A percentile compares a stretch with the other conserved stretches of the same genome.
Conservation (phyloP, 2,113 vertebrate species). For the Ciconia maguari region DNA sequence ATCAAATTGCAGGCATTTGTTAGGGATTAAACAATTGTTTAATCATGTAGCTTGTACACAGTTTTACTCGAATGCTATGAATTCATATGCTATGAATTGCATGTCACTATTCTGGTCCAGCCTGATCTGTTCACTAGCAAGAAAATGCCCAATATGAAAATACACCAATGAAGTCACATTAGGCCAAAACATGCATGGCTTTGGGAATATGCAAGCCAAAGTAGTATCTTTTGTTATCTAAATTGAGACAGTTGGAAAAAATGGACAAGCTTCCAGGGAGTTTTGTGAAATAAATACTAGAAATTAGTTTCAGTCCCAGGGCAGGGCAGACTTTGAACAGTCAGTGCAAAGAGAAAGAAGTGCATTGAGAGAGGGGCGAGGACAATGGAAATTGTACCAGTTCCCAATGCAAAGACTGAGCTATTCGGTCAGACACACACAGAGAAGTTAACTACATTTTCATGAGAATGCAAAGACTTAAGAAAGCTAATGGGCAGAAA, state of each 20-base stretch:
- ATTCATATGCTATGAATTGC: neutral
- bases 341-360: neutral
- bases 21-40: neutral
- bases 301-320: neutral
- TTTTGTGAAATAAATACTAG: neutral
- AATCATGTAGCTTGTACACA: accelerated
- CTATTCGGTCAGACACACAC: neutral
- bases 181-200: neutral
- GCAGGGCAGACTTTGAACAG: neutral
- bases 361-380: neutral
- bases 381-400: neutral
- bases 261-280: neutral
- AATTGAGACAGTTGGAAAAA: neutral
- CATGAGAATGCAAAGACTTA: neutral
- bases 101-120: neutral
- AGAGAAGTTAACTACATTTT: neutral
- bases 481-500: neutral
- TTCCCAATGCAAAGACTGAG: neutral
- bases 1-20: neutral
- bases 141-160: neutral
- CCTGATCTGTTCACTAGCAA: neutral
- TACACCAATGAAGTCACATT: neutral
- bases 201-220: neutral
- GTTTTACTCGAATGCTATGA: neutral
- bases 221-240: neutral